A percentile compares a stretch with the other conserved stretches of the same genome.
These are phyloP conservation scores for Drosophila mettleri DNA, from an alignment of 2,888 invertebrate species.

Conservation along the genomic window DNA sequence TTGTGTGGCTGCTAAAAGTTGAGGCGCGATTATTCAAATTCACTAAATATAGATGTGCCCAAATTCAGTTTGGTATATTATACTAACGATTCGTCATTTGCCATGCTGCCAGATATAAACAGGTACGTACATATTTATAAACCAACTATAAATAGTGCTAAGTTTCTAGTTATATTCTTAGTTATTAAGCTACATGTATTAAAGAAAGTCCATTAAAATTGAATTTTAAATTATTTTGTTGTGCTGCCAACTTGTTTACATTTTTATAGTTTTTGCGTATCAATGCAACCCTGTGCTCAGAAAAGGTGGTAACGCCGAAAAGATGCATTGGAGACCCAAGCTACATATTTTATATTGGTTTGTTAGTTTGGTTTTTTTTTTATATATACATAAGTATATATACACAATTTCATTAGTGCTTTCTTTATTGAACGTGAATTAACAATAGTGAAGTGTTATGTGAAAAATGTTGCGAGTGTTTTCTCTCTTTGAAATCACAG, in stretches of 20 bases:
- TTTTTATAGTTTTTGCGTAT: accelerated
- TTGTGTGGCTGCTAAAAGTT: too few species aligned
- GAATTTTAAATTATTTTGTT: background rate
- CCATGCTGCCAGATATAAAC: too few species aligned
- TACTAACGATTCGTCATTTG: too few species aligned
- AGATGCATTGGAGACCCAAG: slow-evolving; percentile 18
- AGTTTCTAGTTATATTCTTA: background rate
- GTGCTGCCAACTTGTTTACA: slow-evolving; percentile 10
- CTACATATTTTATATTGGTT: slow-evolving; percentile 26
- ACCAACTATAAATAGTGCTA: background rate
- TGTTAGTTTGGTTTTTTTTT: slow-evolving; percentile 15
- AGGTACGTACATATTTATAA: background rate
- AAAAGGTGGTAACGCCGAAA: slow-evolving; percentile 23
- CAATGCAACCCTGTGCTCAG: slow-evolving; percentile 21
- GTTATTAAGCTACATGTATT: background rate
- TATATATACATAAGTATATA: background rate
- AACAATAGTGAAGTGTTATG: background rate
- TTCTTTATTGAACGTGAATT: slow-evolving; percentile 6
- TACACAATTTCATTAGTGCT: slow-evolving; percentile 1
- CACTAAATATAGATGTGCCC: too few species aligned
- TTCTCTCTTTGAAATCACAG: background rate
- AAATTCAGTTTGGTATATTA: too few species aligned
- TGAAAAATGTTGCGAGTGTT: slow-evolving; percentile 4
- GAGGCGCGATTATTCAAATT: too few species aligned
- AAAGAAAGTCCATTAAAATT: background rate